Percentiles rank a stretch among this genome's conserved stretches.
These are phyloP conservation scores for Drosophila borealis DNA, from an alignment of 2,888 invertebrate species.

Conservation along the genomic window DNA sequence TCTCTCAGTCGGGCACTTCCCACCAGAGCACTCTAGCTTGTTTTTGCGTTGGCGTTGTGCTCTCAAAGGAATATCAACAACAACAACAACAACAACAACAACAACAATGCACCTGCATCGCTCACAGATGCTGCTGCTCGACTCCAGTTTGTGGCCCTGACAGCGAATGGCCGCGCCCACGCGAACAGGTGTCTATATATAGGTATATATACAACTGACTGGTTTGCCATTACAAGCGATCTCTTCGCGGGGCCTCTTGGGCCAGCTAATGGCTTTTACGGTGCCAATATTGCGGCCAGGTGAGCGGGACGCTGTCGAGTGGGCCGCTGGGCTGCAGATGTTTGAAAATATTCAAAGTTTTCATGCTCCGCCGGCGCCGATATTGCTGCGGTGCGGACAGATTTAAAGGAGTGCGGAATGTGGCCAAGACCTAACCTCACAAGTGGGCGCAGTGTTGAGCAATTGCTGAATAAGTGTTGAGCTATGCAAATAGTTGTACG, in stretches of 20 bases:
- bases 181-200: constrained; percentile 48
- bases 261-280: constrained; percentile 16
- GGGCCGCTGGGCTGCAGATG: constrained; percentile 14
- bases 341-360: constrained; percentile 8
- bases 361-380: constrained; percentile 5
- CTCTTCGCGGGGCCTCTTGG: background rate
- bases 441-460: background rate
- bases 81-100: constrained; percentile 14
- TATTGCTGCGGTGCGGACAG: constrained; percentile 5
- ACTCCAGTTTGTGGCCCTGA: constrained; percentile 43
- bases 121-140: constrained; percentile 31
- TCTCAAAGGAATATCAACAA: constrained; percentile 34
- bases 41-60: constrained; percentile 40
- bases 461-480: background rate
- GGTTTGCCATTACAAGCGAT: constrained; percentile 25
- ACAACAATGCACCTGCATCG: constrained; percentile 48
- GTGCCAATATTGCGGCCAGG: constrained; percentile 10
- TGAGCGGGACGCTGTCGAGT: constrained; percentile 1
- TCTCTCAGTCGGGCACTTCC: background rate
- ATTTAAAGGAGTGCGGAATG: constrained; percentile 4
- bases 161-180: constrained; percentile 38
- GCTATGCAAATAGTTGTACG: constrained; percentile 10
- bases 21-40: background rate
- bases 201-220: constrained; percentile 21
- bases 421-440: background rate